Evolutionary conservation across 2,113 vertebrate species (phyloP).

Genomic region (Hippocampus barbouri): DNA sequence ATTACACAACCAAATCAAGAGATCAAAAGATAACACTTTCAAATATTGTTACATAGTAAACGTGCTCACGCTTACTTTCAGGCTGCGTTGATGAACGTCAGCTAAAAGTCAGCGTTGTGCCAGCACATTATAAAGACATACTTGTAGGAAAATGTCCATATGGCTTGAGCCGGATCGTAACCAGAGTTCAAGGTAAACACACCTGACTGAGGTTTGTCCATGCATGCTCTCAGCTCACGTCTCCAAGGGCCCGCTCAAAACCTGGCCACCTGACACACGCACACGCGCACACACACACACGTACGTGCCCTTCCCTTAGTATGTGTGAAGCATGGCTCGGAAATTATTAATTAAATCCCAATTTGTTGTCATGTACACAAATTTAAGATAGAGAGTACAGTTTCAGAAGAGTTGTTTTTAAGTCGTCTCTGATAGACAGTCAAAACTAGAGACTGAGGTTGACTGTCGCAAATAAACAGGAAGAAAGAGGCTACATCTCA

Average conservation of each 20-base stretch:
- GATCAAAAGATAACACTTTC: slow-evolving; percentile 22
- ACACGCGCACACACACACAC: slow-evolving; percentile 25
- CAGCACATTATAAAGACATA: slow-evolving; percentile 19
- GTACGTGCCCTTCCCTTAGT: slow-evolving; percentile 16
- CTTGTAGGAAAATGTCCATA: slow-evolving; percentile 45
- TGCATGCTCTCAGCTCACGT: slow-evolving; percentile 46
- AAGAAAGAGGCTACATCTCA: too few relatives aligned
- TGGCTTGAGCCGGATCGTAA: slow-evolving; percentile 39
- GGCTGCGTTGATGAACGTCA: slow-evolving; percentile 3
- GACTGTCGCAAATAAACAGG: too few relatives aligned
- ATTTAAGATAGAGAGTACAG: neutral
- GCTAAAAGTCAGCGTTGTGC: neutral
- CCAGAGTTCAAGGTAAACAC: slow-evolving; percentile 53
- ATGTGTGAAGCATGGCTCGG: slow-evolving; percentile 43
- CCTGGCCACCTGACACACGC: slow-evolving; percentile 35
- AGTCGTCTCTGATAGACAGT: too few relatives aligned
- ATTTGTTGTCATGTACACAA: neutral
- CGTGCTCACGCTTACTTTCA: slow-evolving; percentile 1
- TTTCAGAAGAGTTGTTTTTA: neutral
- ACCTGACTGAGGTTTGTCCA: slow-evolving; percentile 65
- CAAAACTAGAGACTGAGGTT: too few relatives aligned
- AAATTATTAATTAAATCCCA: neutral
- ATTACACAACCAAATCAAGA: slow-evolving; percentile 8
- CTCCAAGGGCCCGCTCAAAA: slow-evolving; percentile 57
- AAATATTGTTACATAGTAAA: slow-evolving; percentile 15